Evolutionary conservation across 2,113 vertebrate genomes (phyloP).

Genomic region (Chrysemys picta): DNA sequence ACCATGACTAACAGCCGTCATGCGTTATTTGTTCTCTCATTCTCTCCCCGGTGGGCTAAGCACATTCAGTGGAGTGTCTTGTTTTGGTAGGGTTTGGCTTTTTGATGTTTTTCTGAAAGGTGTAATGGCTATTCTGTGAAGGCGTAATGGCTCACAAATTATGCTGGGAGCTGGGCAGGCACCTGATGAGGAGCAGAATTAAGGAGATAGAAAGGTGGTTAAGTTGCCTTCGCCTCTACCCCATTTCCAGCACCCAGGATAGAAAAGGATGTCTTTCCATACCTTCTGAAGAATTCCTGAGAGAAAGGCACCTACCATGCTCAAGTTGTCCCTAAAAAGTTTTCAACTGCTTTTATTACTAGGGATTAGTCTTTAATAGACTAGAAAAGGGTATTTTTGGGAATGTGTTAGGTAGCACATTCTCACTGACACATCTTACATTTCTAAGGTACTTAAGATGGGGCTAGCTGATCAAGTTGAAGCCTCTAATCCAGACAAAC

Average conservation of each 20-base stretch:
- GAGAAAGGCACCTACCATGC: background rate
- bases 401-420: background rate
- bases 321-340: background rate
- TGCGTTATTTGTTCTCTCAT: background rate
- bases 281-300: background rate
- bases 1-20: background rate
- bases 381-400: background rate
- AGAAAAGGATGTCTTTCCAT: background rate
- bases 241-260: background rate
- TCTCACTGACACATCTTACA: background rate
- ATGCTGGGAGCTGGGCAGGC: background rate
- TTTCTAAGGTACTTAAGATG: background rate
- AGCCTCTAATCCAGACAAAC: background rate
- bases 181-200: background rate
- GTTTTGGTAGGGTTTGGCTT: background rate
- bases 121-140: fast-evolving
- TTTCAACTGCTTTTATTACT: background rate
- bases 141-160: fast-evolving
- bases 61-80: background rate
- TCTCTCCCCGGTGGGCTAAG: background rate
- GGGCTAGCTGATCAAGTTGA: background rate
- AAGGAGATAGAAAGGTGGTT: background rate
- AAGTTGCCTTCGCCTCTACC: background rate
- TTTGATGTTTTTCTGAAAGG: background rate
- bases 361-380: background rate